Evolutionary conservation across 1,140 invertebrate genomes (phyloP).

Genomic region (Gerris buenoi): DNA sequence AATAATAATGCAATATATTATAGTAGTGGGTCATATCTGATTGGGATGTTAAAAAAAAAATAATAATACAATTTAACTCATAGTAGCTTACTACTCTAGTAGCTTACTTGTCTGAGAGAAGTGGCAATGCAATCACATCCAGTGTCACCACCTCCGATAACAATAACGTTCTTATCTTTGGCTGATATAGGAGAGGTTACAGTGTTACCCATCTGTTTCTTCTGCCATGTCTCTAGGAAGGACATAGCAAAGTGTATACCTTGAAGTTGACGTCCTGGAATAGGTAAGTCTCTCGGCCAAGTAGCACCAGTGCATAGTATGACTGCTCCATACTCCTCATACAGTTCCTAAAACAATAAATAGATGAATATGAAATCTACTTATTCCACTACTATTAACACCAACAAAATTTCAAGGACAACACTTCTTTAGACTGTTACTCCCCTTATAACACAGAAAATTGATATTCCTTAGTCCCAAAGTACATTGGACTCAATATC

Average conservation of each 20-base stretch:
- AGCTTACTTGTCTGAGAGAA: conserved; percentile 77
- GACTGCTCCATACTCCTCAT: conserved; percentile 69
- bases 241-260: conserved; percentile 97
- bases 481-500: no score
- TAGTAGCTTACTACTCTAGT: no score
- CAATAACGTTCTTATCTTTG: conserved; percentile 86
- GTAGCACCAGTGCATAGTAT: conserved; percentile 86
- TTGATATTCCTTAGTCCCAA: no score
- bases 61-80: no score
- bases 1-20: no score
- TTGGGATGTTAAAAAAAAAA: no score
- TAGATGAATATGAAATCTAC: no score
- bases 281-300: conserved; percentile 81
- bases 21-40: no score
- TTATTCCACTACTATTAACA: no score
- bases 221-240: conserved; percentile 94
- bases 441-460: no score
- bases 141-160: conserved; percentile 98
- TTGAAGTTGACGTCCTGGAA: conserved; percentile 66
- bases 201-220: conserved; percentile 69
- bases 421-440: no score
- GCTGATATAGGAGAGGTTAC: conserved; percentile 50
- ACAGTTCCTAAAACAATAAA: conserved; percentile 38
- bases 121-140: conserved; percentile 99
- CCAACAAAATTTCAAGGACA: no score